These are phyloP conservation scores for Chrysomela aeneicollis DNA, from an alignment of 2,888 invertebrate genomes.

Conservation along the genomic window DNA sequence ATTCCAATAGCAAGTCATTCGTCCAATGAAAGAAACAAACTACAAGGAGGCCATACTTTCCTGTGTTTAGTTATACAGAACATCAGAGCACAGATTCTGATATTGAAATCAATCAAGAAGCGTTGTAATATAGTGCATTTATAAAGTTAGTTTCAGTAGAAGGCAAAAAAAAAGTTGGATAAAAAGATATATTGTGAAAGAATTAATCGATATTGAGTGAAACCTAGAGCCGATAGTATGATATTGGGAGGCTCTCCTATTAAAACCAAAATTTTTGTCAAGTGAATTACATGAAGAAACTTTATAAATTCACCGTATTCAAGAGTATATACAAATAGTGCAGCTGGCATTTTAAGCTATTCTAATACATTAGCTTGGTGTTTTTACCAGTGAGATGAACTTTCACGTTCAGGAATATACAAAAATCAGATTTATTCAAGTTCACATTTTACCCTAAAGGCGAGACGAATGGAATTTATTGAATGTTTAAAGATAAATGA, in stretches of 20 bases:
- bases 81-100: conserved; percentile 3
- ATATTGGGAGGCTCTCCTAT: not conserved
- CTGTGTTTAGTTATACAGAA: conserved; percentile 12
- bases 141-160: conserved; percentile 4
- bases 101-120: conserved; percentile 16
- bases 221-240: not conserved
- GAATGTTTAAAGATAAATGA: conserved; percentile 8
- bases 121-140: conserved; percentile 12
- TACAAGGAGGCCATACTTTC: not conserved
- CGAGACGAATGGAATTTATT: conserved; percentile 17
- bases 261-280: not conserved
- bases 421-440: conserved; percentile 35
- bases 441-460: conserved; percentile 13
- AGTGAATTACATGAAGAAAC: not conserved
- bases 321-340: conserved; percentile 45
- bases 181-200: too few relatives aligned
- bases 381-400: conserved; percentile 59
- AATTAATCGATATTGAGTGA: too few relatives aligned
- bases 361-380: conserved; percentile 58
- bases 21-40: not conserved
- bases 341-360: conserved; percentile 56
- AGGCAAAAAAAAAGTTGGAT: not conserved
- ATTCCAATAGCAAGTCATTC: too few relatives aligned
- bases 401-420: conserved; percentile 54
- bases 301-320: conserved; percentile 40